A percentile compares a stretch with the other conserved stretches of the same genome.
Evolutionary conservation across 1,140 invertebrate genomes (phyloP).

Genomic region (Leptonema lineaticorne): DNA sequence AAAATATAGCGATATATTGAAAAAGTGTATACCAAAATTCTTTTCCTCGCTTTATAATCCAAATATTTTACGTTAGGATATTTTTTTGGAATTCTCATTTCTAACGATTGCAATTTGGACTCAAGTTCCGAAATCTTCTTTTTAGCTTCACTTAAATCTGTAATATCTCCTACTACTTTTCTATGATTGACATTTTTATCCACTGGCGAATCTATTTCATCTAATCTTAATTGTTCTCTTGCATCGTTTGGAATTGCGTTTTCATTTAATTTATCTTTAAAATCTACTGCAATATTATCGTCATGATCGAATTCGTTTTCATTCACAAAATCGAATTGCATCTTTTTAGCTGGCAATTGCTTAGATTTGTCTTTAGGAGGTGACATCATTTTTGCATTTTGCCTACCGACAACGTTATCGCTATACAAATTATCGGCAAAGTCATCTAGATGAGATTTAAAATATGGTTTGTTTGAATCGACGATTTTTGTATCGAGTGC

Average conservation of each 20-base stretch:
- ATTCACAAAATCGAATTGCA: slow-evolving; percentile 37
- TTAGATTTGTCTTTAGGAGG: slow-evolving; percentile 31
- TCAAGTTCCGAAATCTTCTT: slow-evolving; percentile 67
- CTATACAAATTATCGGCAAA: slow-evolving; percentile 35
- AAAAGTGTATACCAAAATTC: slow-evolving; percentile 90
- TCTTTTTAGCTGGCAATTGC: not conserved
- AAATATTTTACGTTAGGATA: slow-evolving; percentile 90
- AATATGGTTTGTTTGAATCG: not conserved
- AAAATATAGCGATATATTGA: slow-evolving; percentile 46
- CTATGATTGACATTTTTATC: not conserved
- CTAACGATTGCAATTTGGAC: slow-evolving; percentile 68
- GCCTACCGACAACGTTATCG: slow-evolving; percentile 11
- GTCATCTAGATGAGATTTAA: slow-evolving; percentile 33
- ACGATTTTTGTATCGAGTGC: slow-evolving; percentile 14
- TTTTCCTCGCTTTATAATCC: slow-evolving; percentile 86
- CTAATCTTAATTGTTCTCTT: slow-evolving; percentile 32
- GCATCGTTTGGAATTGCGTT: slow-evolving; percentile 37
- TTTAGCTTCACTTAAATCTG: slow-evolving; percentile 62
- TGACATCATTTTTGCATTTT: not conserved
- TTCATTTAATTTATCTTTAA: slow-evolving; percentile 36
- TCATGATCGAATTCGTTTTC: slow-evolving; percentile 38
- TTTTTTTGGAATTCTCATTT: slow-evolving; percentile 73
- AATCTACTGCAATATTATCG: slow-evolving; percentile 15
- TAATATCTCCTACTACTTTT: slow-evolving; percentile 43
- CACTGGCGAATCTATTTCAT: slow-evolving; percentile 18